Base-by-base conservation (phyloP, 2,113 vertebrate genomes). In the Chloropsis hardwickii region DNA sequence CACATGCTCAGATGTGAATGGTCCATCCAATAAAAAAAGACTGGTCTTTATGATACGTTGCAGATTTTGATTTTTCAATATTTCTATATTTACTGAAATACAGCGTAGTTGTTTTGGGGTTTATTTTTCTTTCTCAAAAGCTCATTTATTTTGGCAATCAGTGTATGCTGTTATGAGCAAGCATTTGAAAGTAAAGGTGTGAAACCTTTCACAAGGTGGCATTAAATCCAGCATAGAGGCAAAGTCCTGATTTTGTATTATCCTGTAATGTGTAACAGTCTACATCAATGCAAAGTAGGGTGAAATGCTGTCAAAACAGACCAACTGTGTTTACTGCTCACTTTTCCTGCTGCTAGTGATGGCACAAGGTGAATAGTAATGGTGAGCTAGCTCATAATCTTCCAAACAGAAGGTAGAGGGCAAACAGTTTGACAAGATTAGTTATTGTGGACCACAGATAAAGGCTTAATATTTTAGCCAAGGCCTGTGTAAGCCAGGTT, bases 401-500 rank as follows among this genome's bases (percentile, higher is more conserved):
- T 93, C 84, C n/a, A 96, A 94, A 84, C 92, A 94, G 66, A 82
- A 95, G 77, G 82, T 93, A 87, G 71, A 78, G 72, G 93, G 80
- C 88, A 97, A 97, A 94, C 60, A 88, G 93, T 97, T 95, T 93
- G 84, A 66, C 85, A 91, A 95, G 93, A 95, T 96, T 94, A 96
- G 90, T 95, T 96, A 84, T 95, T 94, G 95, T 95, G 85, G 86
- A 92, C 90, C 88, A 94, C 94, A 94, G 94, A 96, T 93, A 96
- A 97, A 96, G 69, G 92, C 88, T 96, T 93, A 92, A 96, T 95
- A 95, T 96, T 97, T 97, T 95, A 96, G 95, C 95, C 94, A 95
- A 96, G 94, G 64, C 88, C 93, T 94, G 76, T 78, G 82, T 86
- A 90, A 95, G 94, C 93, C 80, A 81, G 93, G 85, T 96, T 95